Conservation (phyloP, 2,888 invertebrate species). For the Scaptomyza cyrtandrae region DNA sequence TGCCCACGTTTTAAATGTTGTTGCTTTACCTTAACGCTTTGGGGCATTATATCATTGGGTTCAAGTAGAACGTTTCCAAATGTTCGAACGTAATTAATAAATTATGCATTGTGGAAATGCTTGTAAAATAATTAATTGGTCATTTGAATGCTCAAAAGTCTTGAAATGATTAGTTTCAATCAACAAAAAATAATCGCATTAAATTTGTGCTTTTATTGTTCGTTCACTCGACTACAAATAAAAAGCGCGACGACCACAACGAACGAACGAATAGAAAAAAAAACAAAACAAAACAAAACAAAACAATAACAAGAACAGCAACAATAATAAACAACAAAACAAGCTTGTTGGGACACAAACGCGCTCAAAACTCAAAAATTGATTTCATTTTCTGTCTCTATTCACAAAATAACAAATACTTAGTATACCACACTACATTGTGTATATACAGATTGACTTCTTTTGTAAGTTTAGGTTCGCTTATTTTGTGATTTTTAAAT, state of each 20-base stretch:
- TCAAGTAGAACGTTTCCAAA: not conserved
- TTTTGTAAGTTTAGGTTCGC: too few relatives aligned
- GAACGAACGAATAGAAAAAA: too few relatives aligned
- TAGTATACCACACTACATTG: too few relatives aligned
- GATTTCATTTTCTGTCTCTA: too few relatives aligned
- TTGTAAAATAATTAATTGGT: constrained; percentile 12
- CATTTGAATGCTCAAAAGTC: not conserved
- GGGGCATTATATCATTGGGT: constrained; percentile 15
- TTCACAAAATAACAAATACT: not conserved
- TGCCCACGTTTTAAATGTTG: constrained; percentile 13
- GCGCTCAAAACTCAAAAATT: constrained; percentile 20
- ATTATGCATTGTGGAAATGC: not conserved
- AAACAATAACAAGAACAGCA: constrained; percentile 11
- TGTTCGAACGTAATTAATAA: constrained; percentile 18
- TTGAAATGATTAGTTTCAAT: constrained; percentile 12
- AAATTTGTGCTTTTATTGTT: constrained; percentile 27
- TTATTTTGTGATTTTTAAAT: too few relatives aligned
- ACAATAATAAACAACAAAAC: not conserved
- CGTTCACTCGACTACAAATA: constrained; percentile 33
- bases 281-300: constrained; percentile 7
- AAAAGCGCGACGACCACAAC: constrained; percentile 13
- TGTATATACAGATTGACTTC: too few relatives aligned
- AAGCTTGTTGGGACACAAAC: constrained; percentile 20
- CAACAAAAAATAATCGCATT: constrained; percentile 42
- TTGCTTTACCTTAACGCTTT: too few relatives aligned